Percentiles rank a stretch among this genome's conserved stretches.
Conservation (phyloP, 92 coral and sea anemone species). For the Parazoanthus atlanticus region DNA sequence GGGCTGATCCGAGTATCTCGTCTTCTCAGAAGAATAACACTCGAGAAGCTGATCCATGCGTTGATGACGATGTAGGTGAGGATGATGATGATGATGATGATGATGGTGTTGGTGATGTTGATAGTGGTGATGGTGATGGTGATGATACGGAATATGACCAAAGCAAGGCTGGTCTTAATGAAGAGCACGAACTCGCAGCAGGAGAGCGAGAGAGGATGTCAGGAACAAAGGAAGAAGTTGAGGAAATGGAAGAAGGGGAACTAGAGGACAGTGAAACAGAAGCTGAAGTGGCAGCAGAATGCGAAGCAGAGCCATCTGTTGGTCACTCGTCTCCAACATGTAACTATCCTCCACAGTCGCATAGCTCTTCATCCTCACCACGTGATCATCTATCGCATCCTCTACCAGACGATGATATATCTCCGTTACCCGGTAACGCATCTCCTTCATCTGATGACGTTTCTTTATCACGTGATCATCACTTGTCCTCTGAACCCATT, state of each 20-base stretch:
- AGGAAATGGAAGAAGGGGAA: conserved; percentile 40
- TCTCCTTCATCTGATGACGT: neutral
- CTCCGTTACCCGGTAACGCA: neutral
- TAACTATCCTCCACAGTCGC: neutral
- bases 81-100: neutral
- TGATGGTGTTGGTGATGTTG: neutral
- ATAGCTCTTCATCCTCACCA: neutral
- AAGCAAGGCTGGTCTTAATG: conserved; percentile 23
- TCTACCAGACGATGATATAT: conserved; percentile 14
- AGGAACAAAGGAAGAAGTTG: conserved; percentile 25
- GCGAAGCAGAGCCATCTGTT: neutral
- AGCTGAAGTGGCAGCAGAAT: conserved; percentile 1
- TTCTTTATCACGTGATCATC: conserved; percentile 9
- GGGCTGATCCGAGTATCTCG: conserved; percentile 24
- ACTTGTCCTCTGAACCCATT: neutral
- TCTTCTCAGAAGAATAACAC: conserved; percentile 6
- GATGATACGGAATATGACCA: neutral
- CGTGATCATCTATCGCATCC: neutral
- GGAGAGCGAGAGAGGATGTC: neutral
- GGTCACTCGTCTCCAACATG: neutral
- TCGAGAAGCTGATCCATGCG: neutral
- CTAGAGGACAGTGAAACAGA: conserved; percentile 34
- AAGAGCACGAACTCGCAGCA: neutral
- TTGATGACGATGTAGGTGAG: neutral
- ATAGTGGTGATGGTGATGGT: neutral